Percentiles rank a stretch among this genome's conserved stretches.
Conservation (phyloP, 30 jellyfish, hydroid and myxozoan genomes). For the Turritopsis dohrnii region DNA sequence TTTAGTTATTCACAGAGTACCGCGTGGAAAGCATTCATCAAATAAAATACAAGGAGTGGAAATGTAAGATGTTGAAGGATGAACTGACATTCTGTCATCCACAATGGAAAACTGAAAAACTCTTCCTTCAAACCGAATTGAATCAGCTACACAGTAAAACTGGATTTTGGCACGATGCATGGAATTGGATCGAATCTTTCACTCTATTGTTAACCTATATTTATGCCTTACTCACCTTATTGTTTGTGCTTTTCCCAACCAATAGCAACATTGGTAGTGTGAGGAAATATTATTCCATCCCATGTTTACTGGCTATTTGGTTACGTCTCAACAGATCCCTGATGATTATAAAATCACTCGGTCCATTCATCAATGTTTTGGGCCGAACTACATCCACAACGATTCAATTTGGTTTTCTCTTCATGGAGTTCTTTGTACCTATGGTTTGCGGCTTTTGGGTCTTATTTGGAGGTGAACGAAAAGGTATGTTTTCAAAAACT, state of each 20-base stretch:
- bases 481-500: neutral
- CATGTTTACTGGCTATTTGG: slow-evolving; percentile 7
- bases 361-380: slow-evolving; percentile 6
- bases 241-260: neutral
- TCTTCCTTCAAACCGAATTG: neutral
- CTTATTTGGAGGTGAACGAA: neutral
- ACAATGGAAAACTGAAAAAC: slow-evolving; percentile 7
- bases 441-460: slow-evolving; percentile 3
- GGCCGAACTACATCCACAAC: neutral
- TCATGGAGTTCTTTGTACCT: slow-evolving; percentile 19
- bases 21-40: neutral
- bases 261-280: neutral
- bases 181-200: slow-evolving; percentile 6
- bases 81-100: slow-evolving; percentile 9
- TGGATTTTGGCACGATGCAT: slow-evolving; percentile 11
- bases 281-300: slow-evolving; percentile 13
- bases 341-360: neutral
- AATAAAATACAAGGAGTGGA: neutral
- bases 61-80: neutral
- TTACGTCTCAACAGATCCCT: slow-evolving; percentile 12
- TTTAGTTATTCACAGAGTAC: neutral
- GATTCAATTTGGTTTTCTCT: neutral
- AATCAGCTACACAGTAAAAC: neutral
- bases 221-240: neutral
- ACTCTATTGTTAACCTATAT: neutral